A percentile compares a stretch with the other conserved stretches of the same genome.
These are phyloP conservation scores for Spicauda simplicius DNA, from an alignment of 2,888 invertebrate genomes.

Conservation along the genomic window DNA sequence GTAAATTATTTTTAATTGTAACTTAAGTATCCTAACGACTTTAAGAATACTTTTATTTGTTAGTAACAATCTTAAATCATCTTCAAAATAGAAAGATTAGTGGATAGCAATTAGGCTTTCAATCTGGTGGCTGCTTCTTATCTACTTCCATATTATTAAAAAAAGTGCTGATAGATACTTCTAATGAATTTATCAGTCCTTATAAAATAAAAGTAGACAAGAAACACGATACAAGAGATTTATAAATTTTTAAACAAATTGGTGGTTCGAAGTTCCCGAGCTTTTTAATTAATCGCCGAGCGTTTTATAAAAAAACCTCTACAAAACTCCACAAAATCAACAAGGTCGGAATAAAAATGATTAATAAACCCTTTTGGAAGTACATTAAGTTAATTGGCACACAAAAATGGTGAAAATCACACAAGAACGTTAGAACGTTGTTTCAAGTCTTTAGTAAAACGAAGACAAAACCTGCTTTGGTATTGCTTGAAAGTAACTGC, in stretches of 20 bases:
- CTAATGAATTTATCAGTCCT: too few species aligned
- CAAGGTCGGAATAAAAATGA: conserved; percentile 29
- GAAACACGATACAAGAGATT: not conserved
- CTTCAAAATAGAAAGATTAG: too few species aligned
- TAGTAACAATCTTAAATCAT: too few species aligned
- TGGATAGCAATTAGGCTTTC: too few species aligned
- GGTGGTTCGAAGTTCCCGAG: conserved; percentile 2
- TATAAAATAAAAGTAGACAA: not conserved
- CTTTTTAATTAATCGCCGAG: conserved; percentile 28
- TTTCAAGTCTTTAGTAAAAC: not conserved
- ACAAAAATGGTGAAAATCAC: not conserved
- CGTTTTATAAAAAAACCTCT: conserved; percentile 18
- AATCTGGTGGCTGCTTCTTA: too few species aligned
- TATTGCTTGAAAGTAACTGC: too few species aligned
- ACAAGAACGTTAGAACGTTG: too few species aligned
- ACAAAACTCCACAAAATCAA: conserved; percentile 21
- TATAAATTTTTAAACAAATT: not conserved
- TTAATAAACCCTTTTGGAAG: conserved; percentile 14
- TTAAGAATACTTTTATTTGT: too few species aligned
- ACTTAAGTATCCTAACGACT: too few species aligned
- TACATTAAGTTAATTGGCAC: conserved; percentile 10
- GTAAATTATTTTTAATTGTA: too few species aligned
- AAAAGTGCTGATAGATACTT: too few species aligned
- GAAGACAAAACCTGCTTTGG: not conserved
- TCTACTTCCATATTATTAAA: too few species aligned